Evolutionary conservation across 2,888 invertebrate species (phyloP).

Genomic region (Polylopha cassiicola): DNA sequence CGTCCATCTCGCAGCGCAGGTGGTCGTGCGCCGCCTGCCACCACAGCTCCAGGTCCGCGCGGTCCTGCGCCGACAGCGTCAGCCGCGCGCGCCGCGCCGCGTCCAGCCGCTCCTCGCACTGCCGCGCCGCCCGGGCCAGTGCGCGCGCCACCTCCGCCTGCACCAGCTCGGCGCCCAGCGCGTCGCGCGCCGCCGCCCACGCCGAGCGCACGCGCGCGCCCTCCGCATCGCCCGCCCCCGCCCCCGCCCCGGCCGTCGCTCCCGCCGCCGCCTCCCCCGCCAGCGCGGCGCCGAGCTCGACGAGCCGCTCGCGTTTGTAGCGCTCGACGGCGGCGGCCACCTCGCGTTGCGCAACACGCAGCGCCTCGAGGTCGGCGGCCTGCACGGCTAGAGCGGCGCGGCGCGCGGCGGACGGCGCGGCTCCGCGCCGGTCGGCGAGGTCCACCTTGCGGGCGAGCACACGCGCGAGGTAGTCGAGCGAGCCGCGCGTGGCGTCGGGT

Average conservation of each 20-base stretch:
- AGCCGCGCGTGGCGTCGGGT: constrained; percentile 59
- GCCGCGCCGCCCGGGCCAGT: constrained; percentile 81
- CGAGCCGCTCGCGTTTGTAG: constrained; percentile 83
- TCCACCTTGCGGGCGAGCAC: constrained; percentile 85
- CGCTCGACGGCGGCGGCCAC: constrained; percentile 78
- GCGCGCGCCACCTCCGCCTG: constrained; percentile 87
- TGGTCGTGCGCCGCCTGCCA: constrained; percentile 84
- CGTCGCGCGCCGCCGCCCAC: constrained; percentile 85
- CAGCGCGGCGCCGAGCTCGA: constrained; percentile 82
- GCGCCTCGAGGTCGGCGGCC: constrained; percentile 70
- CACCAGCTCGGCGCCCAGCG: constrained; percentile 84
- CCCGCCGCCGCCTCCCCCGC: constrained; percentile 83
- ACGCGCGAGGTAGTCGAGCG: constrained; percentile 84
- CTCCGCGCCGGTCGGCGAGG: too few relatives aligned
- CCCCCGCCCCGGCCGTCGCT: constrained; percentile 66
- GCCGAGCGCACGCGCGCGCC: constrained; percentile 85
- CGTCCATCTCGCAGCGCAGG: constrained; percentile 84
- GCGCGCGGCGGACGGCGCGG: too few relatives aligned
- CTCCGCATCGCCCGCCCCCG: constrained; percentile 61
- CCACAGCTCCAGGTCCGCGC: constrained; percentile 84
- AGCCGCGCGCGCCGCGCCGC: constrained; percentile 75
- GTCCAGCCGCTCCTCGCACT: constrained; percentile 80
- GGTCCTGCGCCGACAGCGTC: constrained; percentile 81
- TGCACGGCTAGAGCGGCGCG: constrained; percentile 58
- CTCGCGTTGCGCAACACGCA: constrained; percentile 77